These are phyloP conservation scores for Danionella dracula DNA, from an alignment of 2,797 vertebrate species.

Conservation along the genomic window DNA sequence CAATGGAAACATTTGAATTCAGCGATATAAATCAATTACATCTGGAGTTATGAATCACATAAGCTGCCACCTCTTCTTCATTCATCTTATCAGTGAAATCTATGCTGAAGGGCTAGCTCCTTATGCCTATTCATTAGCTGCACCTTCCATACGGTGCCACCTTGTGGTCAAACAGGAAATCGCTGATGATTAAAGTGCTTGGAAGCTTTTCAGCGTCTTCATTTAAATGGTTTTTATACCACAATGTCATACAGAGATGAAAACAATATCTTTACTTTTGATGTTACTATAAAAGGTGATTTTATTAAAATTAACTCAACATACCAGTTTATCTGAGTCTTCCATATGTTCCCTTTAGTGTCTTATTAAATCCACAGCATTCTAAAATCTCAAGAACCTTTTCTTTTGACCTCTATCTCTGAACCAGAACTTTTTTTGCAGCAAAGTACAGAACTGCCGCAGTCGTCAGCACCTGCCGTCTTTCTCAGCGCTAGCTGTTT, in stretches of 20 bases:
- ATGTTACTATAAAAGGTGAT: too few species aligned
- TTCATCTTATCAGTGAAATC: neutral
- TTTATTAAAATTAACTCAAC: too few species aligned
- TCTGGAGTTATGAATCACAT: constrained; percentile 26
- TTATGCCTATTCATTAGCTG: neutral
- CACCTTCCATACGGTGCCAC: constrained; percentile 12
- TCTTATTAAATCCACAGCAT: neutral
- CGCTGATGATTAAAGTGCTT: neutral
- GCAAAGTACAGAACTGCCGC: constrained; percentile 2
- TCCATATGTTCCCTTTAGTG: neutral
- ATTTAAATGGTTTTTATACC: too few species aligned
- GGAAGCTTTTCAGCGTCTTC: neutral
- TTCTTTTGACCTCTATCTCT: neutral
- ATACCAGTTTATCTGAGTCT: too few species aligned
- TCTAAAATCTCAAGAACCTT: neutral
- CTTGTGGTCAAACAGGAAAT: neutral
- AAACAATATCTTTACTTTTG: too few species aligned
- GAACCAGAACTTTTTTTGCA: neutral
- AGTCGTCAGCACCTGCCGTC: constrained; percentile 11
- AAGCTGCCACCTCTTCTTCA: neutral
- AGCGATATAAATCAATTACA: constrained; percentile 1
- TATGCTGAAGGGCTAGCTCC: neutral
- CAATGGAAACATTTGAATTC: neutral
- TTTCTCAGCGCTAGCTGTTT: constrained; percentile 41
- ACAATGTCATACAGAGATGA: too few species aligned